phyloP scores from a whole-genome alignment of 2,797 vertebrate species.

The Poeciliopsis gracilis region DNA sequence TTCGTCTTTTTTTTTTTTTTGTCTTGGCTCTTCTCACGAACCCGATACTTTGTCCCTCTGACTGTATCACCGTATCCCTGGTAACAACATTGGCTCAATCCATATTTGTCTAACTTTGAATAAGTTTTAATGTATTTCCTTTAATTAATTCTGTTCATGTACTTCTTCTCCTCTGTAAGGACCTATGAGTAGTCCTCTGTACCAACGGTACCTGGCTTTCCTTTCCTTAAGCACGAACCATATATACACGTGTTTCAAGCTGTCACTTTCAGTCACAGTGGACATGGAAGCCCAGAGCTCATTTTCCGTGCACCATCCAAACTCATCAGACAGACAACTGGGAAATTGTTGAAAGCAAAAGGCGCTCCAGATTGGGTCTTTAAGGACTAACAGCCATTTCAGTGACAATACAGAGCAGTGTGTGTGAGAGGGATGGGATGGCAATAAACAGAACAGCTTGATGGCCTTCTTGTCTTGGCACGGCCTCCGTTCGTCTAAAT shows the following conservation, averaged over 20 bases:
- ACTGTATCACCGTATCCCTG: background rate
- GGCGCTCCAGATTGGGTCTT: constrained; percentile 44
- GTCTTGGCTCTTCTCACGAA: background rate
- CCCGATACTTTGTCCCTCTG: background rate
- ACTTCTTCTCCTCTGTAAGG: background rate
- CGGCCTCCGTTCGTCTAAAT: constrained; percentile 67
- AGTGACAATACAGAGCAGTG: constrained; percentile 41
- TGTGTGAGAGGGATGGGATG: constrained; percentile 51
- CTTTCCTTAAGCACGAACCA: background rate
- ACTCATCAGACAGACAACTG: constrained; percentile 31
- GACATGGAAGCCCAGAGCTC: constrained; percentile 25
- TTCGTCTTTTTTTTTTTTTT: no score
- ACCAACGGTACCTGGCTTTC: background rate
- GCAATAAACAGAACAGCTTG: constrained; percentile 71
- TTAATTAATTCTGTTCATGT: background rate
- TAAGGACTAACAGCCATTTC: constrained; percentile 58
- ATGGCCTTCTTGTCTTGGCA: constrained; percentile 67
- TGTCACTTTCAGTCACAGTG: constrained; percentile 18
- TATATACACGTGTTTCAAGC: constrained; percentile 17
- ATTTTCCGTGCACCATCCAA: constrained; percentile 26
- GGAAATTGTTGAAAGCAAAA: constrained; percentile 47
- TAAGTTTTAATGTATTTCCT: background rate
- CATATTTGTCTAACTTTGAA: background rate
- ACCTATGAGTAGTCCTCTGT: background rate
- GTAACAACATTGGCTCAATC: background rate